Conservation (phyloP, 2,888 invertebrate species). For the Microdon myrmicae region DNA sequence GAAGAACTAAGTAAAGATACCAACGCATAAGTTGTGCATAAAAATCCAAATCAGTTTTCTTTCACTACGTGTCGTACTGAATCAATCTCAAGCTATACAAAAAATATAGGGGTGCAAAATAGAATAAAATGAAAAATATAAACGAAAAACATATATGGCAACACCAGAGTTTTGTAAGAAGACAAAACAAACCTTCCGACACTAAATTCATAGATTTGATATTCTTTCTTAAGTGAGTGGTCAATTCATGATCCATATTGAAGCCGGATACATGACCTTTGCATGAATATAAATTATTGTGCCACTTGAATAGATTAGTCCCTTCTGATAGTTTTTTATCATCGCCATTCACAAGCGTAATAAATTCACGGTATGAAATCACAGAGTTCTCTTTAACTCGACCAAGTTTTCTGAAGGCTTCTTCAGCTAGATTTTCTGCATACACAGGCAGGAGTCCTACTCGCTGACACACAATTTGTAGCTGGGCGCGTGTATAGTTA, state of each 20-base stretch:
- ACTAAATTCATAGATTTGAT: conserved; percentile 29
- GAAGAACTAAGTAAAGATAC: no score
- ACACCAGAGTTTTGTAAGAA: background rate
- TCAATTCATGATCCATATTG: conserved; percentile 25
- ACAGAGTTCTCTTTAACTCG: conserved; percentile 71
- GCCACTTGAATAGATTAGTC: conserved; percentile 25
- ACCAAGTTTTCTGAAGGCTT: conserved; percentile 75
- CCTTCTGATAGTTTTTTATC: conserved; percentile 28
- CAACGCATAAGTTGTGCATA: no score
- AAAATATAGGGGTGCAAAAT: no score
- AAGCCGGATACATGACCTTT: conserved; percentile 9
- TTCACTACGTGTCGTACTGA: no score
- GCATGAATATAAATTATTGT: conserved; percentile 24
- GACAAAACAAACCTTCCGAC: conserved; percentile 40
- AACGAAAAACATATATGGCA: background rate
- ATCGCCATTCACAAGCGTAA: conserved; percentile 72
- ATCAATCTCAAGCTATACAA: no score
- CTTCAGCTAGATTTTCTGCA: conserved; percentile 73
- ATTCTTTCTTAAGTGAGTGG: conserved; percentile 16
- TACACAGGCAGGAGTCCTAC: conserved; percentile 73
- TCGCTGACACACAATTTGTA: conserved; percentile 73
- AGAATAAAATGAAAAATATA: no score
- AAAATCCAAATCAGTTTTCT: no score
- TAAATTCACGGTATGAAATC: conserved; percentile 75
- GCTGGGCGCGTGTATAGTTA: conserved; percentile 73